A percentile compares a stretch with the other conserved stretches of the same genome.
Conservation (phyloP, 1,140 invertebrate genomes). For the Ostrea denselamellosa region DNA sequence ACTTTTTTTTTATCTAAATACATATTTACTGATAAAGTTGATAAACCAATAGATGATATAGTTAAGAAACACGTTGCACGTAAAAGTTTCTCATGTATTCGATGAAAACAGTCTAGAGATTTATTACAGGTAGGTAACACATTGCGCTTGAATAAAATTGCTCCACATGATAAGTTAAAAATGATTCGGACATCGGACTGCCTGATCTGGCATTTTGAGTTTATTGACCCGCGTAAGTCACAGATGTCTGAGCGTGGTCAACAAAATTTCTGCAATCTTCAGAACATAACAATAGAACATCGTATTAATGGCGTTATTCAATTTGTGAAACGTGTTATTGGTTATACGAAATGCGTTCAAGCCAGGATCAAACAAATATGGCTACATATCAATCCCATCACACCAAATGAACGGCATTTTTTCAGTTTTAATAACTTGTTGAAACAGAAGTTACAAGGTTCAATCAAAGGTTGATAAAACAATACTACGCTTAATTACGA, state of each 20-base stretch:
- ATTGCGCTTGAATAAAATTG: background rate
- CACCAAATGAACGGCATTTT: background rate
- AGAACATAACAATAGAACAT: background rate
- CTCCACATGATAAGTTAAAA: background rate
- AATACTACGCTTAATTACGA: background rate
- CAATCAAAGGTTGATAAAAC: background rate
- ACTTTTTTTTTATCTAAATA: background rate
- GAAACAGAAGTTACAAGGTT: background rate
- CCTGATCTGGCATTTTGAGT: background rate
- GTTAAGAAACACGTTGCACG: background rate
- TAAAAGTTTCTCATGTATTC: background rate
- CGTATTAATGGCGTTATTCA: background rate
- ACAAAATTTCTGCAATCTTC: background rate
- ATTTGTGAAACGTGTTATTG: slow-evolving; percentile 1
- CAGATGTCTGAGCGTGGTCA: background rate
- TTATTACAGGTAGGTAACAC: slow-evolving; percentile 9
- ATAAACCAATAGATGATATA: background rate
- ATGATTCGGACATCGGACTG: background rate
- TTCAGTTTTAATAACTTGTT: background rate
- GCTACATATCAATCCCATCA: slow-evolving; percentile 6
- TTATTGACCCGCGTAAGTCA: background rate
- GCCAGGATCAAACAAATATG: background rate
- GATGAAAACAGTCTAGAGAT: background rate
- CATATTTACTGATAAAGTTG: background rate
- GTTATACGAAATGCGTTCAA: background rate